Base-by-base conservation (phyloP, 92 coral and sea anemone genomes). In the Umimayanthus chanpuru region DNA sequence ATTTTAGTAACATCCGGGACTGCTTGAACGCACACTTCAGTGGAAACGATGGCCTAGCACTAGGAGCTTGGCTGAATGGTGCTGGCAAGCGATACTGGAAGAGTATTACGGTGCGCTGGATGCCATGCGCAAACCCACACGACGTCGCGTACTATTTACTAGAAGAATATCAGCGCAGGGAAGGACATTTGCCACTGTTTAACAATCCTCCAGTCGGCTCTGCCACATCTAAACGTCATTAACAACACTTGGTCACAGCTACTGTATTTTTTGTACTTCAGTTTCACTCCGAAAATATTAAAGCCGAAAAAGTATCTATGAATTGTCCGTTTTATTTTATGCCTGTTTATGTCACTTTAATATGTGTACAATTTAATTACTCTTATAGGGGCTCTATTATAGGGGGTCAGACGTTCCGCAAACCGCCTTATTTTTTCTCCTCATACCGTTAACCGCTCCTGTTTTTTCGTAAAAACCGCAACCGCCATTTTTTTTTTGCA, bases 11-110 rank as follows among this genome's bases (percentile, higher is more conserved):
- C 91, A 94, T 97, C 89, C 92, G 99, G 89, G 99, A 97, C 88
- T 97, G 99, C 68, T 79, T 97, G 82, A 97, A 97, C 80, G 99
- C 99, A 4, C 99, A 97, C 89, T 97, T 97, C 80, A 97, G 99
- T 85, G 99, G 99, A 0, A 97, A 97, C 85, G 99, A 97, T 67
- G 99, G 99, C 10, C 94, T 97, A 85, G 94, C 99, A 50, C 93
- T 97, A 64, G 99, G 99, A 2, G 90, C 98, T 82, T 97, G 92
- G 77, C 86, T 97, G 44, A 97, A 94, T 11, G 98, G 98, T 8
- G 90, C 94, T 6, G 99, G 97, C 41, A 92, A 89, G 23, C 90
- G 88, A 49, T 89, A 92, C 49, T 97, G 99, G 99, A 92, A 71
- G 47, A 86, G 89, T 58, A 86, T 97, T 7, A 88, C 90, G 16